Evolutionary conservation across 1,140 invertebrate genomes (phyloP), one percentile per base, ranked within the genome.

Genomic region (Drosophila lacteicornis): DNA sequence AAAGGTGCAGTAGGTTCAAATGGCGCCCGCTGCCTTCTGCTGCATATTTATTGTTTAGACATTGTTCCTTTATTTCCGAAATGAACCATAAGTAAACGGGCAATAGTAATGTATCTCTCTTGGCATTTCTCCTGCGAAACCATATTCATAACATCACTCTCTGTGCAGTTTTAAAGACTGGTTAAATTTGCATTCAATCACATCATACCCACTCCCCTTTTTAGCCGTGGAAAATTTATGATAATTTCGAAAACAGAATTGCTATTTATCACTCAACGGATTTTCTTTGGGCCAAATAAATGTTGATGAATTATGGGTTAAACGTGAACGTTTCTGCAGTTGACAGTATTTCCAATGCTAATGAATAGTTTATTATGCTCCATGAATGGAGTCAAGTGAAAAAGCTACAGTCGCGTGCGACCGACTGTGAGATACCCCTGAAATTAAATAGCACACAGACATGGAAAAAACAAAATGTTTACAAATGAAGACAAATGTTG

Each of bases 341-440:
- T 79, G 76, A 57, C 76, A 79, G 65, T 27, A 17, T 40, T 56
- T 53, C 22, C 75, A 78, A 57, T 70, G 75, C 66, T 79, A 79
- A 79, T 79, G 76, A 79, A 79, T 79, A 78, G 75, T 78, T 78
- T 78, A 78, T 78, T 78, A 57, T 69, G 46, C 49, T 22, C 51
- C 33, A 79, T 79, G 76, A 79, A 63, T 58, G 57, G 46, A 36
- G 50, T 15, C 25, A 12, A 62, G 75, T 50, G 22, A 25, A 25
- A 25, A 25, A 25, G 22, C 22, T 25, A 25, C 22, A 25, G 22
- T 25, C 22, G 22, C 1, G 22, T 25, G 22, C 2, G 22, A 25
- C 3, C 22, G 22, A 25, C 22, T 25, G 22, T 25, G 22, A 25
- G 22, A 25, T 25, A 3, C 22, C 22, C 22, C 22, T 25, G 22